Evolutionary conservation across 2,797 vertebrate genomes (phyloP).

Genomic region (Liparis tanakae): DNA sequence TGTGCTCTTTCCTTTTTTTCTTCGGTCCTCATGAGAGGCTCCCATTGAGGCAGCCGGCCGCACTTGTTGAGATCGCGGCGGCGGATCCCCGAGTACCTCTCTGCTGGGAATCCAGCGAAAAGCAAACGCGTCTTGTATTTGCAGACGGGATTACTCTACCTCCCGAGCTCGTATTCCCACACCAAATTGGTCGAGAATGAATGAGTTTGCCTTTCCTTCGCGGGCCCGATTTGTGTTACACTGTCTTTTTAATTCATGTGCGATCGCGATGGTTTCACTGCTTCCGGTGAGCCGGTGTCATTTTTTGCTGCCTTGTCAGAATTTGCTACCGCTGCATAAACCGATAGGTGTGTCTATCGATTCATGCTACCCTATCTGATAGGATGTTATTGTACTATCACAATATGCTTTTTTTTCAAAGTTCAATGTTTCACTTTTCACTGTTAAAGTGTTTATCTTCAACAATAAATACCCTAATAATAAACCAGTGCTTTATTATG

Average conservation of each 20-base stretch:
- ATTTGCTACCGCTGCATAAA: no score
- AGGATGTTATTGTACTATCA: no score
- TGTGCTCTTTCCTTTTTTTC: constrained; percentile 67
- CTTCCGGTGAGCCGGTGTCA: constrained; percentile 59
- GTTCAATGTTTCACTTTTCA: no score
- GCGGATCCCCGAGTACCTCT: constrained; percentile 76
- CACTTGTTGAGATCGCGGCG: constrained; percentile 73
- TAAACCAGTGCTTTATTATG: no score
- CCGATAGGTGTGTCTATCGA: no score
- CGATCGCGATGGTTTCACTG: constrained; percentile 42
- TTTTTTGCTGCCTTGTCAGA: no score
- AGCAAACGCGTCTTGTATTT: constrained; percentile 75
- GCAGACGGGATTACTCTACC: constrained; percentile 68
- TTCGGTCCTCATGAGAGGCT: constrained; percentile 68
- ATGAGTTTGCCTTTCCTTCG: constrained; percentile 6
- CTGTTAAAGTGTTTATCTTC: no score
- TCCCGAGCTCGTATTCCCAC: constrained; percentile 70
- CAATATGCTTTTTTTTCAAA: no score
- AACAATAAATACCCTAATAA: no score
- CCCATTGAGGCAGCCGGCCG: constrained; percentile 70
- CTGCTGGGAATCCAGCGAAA: constrained; percentile 77
- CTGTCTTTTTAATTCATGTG: neutral
- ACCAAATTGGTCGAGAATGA: constrained; percentile 50
- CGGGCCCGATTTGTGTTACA: no score
- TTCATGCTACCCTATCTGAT: no score